Conservation (phyloP, 2,113 vertebrate species). For the Cairina moschata region DNA sequence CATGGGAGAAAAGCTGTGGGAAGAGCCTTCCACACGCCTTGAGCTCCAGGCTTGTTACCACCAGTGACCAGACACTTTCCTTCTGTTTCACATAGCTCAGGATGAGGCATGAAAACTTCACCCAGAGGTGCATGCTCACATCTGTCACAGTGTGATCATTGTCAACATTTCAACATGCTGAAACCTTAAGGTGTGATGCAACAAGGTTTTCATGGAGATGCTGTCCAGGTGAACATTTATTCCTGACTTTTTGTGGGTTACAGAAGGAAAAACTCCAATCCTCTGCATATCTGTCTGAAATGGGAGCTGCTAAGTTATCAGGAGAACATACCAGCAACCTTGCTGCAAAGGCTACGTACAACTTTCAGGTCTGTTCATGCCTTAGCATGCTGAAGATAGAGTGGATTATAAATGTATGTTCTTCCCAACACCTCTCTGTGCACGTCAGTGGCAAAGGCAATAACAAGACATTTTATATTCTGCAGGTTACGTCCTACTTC, state of each 20-base stretch:
- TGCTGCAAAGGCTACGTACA: not conserved
- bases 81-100: not conserved
- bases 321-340: not conserved
- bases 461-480: not conserved
- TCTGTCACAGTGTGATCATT: not conserved
- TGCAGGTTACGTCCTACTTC: not conserved
- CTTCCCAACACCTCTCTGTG: not conserved
- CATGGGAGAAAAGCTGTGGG: not conserved
- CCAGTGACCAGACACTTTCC: not conserved
- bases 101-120: not conserved
- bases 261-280: not conserved
- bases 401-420: not conserved
- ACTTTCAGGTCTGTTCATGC: not conserved
- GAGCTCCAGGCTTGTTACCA: not conserved
- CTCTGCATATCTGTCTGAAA: accelerated
- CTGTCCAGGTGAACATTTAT: not conserved
- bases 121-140: accelerated
- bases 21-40: not conserved
- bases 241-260: not conserved
- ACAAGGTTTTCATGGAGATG: not conserved
- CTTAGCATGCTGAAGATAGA: not conserved
- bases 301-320: not conserved
- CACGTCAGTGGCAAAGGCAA: not conserved
- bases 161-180: not conserved
- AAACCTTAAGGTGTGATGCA: not conserved